Evolutionary conservation across 1,140 invertebrate genomes (phyloP).

Genomic region (Trichomalopsis sarcophagae): DNA sequence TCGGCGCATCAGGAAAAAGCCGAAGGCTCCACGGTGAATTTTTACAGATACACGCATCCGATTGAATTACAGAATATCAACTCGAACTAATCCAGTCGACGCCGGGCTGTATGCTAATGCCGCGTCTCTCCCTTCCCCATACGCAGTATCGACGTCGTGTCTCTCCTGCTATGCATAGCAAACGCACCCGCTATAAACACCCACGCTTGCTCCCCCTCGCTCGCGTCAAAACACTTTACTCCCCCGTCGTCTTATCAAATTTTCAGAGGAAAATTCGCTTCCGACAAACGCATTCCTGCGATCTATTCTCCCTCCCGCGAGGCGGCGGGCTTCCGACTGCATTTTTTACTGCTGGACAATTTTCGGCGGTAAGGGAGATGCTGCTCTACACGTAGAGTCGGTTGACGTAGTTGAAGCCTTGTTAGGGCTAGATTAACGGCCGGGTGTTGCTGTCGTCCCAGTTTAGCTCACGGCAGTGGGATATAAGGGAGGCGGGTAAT

Average conservation of each 20-base stretch:
- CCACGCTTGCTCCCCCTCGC: no score
- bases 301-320: no score
- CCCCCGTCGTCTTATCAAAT: background rate
- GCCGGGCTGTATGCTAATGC: background rate
- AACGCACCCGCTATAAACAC: background rate
- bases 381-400: background rate
- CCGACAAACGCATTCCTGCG: no score
- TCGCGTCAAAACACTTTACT: background rate
- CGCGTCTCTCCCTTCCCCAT: background rate
- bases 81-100: background rate
- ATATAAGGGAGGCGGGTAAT: slow-evolving; percentile 10
- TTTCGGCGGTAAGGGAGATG: background rate
- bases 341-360: background rate
- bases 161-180: background rate
- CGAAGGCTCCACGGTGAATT: no score
- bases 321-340: no score
- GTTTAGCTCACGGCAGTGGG: slow-evolving; percentile 28
- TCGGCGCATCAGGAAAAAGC: no score
- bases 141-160: no score
- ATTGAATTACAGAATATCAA: background rate
- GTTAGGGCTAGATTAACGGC: slow-evolving; percentile 66
- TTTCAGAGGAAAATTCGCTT: background rate
- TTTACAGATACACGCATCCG: background rate
- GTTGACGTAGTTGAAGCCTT: slow-evolving; percentile 64
- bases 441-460: slow-evolving; percentile 35